phyloP scores from a whole-genome alignment of 2,888 invertebrate species.

The Agrotis ipsilon region DNA sequence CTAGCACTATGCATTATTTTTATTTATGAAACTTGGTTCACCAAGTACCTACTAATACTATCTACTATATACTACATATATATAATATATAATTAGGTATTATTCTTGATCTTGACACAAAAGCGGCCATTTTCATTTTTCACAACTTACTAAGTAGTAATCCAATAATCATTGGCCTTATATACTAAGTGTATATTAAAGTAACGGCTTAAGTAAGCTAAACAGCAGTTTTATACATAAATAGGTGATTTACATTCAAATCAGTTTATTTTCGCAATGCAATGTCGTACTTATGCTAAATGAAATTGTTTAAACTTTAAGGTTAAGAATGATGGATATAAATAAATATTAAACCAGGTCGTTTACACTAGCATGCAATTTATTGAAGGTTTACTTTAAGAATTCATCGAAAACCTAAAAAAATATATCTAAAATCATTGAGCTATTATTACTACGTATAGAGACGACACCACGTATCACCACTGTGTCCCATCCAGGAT shows the following conservation, averaged over 20 bases:
- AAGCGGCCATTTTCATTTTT: slow-evolving; percentile 6
- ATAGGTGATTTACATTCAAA: slow-evolving; percentile 48
- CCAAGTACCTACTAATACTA: background rate
- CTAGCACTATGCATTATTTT: no score
- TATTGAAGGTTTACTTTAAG: background rate
- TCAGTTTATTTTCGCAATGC: slow-evolving; percentile 38
- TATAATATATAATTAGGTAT: background rate
- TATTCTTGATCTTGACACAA: slow-evolving; percentile 40
- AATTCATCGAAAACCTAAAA: background rate
- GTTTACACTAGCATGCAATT: background rate
- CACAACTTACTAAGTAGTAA: slow-evolving; percentile 7
- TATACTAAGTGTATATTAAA: slow-evolving; percentile 35
- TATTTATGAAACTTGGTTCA: no score
- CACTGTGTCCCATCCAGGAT: no score
- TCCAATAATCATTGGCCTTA: slow-evolving; percentile 45
- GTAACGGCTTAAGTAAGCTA: slow-evolving; percentile 28
- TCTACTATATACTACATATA: no score
- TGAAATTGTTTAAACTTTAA: slow-evolving; percentile 22
- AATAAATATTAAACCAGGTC: background rate
- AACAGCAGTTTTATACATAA: slow-evolving; percentile 36
- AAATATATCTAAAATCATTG: background rate
- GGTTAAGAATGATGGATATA: slow-evolving; percentile 34
- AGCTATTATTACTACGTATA: no score
- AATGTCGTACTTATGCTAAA: slow-evolving; percentile 12
- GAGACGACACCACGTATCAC: no score